Conservation (phyloP, 1,140 invertebrate species). For the Bombus vancouverensis region DNA sequence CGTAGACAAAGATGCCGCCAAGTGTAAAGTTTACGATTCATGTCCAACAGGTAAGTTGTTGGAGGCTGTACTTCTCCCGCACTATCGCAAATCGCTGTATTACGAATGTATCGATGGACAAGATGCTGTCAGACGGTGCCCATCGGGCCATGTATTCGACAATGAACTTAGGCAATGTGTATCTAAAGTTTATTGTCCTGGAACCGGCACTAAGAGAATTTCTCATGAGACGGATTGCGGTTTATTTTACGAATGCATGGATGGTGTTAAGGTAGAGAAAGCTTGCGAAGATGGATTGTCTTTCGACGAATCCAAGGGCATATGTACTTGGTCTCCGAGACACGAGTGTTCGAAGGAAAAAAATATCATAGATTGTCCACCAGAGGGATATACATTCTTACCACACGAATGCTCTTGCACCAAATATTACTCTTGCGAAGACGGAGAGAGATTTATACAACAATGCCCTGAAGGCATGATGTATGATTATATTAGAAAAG, state of each 20-base stretch:
- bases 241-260: slow-evolving; percentile 72
- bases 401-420: slow-evolving; percentile 82
- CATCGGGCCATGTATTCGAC: slow-evolving; percentile 80
- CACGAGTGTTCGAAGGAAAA: not conserved
- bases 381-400: slow-evolving; percentile 60
- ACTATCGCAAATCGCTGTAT: slow-evolving; percentile 77
- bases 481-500: slow-evolving; percentile 81
- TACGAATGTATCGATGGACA: slow-evolving; percentile 83
- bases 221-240: slow-evolving; percentile 59
- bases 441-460: slow-evolving; percentile 80
- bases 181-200: not conserved
- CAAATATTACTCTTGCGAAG: slow-evolving; percentile 83
- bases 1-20: too few species aligned
- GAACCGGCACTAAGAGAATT: not conserved
- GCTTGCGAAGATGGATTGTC: slow-evolving; percentile 74
- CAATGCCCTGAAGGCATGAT: slow-evolving; percentile 79
- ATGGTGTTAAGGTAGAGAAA: slow-evolving; percentile 37
- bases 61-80: slow-evolving; percentile 72
- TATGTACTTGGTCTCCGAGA: not conserved
- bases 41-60: too few species aligned
- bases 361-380: not conserved
- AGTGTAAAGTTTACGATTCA: too few species aligned
- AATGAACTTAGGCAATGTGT: slow-evolving; percentile 79
- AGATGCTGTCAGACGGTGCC: slow-evolving; percentile 79
- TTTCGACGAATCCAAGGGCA: slow-evolving; percentile 63